Evolutionary conservation across 2,797 vertebrate genomes (phyloP), one percentile per base, ranked within the genome.

Genomic region (Nyctibius grandis): DNA sequence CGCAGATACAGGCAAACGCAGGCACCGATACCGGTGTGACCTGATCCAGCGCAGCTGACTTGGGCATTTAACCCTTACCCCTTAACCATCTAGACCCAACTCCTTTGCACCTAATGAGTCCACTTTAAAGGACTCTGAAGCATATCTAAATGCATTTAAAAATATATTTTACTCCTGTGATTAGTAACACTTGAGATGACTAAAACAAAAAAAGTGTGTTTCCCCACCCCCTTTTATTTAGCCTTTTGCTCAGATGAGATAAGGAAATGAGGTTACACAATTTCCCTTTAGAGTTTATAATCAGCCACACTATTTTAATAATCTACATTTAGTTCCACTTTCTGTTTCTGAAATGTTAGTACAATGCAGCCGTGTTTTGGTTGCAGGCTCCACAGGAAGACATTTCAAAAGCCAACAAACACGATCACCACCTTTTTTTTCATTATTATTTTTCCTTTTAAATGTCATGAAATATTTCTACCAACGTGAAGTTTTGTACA

Each of bases 271-370:
- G 74, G 89, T 94, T 89, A 72, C 65, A 81, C 8, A 26, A 87
- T 94, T 94, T 87, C 86, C 79, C 50, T 92, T 84, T 47, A 77
- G 79, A 93, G 74, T 81, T 81, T 80, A 85, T 68, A 73, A 93
- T 85, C 93, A 87, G 73, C 89, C 86, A 64, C 59, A 64, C 26
- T 80, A 80, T 76, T 91, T 84, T 87, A 76, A 92, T 84, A 84
- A 89, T 77, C 75, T 28, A 23, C 56, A 31, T 33, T 85, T 85
- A 56, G 87, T 88, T 94, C 75, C 89, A 88, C 88, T 88, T 90
- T 94, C 92, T 85, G 75, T 92, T 94, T 90, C 75, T 81, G 26
- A 47, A 86, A 40, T 8, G 51, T 23, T 22, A 18, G 57, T 15
- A 73, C 48, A 80, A 59, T 23, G 59, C 40, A 26, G 78, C 85